Conservation (phyloP, 2,113 vertebrate species). For the Galbula dea region DNA sequence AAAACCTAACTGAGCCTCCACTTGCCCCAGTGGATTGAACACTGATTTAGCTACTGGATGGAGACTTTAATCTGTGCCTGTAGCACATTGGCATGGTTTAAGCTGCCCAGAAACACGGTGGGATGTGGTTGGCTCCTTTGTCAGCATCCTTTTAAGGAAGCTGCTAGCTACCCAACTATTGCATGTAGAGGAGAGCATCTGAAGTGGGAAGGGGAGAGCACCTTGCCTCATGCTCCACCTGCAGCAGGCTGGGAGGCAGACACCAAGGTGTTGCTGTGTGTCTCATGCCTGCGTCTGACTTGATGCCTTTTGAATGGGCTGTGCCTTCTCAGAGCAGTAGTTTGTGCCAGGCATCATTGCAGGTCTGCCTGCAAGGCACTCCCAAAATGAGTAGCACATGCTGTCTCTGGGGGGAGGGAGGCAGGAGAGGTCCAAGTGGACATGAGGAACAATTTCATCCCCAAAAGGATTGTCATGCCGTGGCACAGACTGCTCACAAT, state of each 20-base stretch:
- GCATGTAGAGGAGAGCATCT: background rate
- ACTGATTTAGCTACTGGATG: background rate
- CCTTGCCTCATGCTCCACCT: fast-evolving
- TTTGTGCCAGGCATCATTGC: fast-evolving
- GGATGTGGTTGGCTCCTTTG: background rate
- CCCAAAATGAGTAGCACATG: fast-evolving
- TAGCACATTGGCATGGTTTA: background rate
- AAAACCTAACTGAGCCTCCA: background rate
- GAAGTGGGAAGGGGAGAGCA: background rate
- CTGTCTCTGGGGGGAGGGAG: background rate
- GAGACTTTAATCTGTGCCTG: background rate
- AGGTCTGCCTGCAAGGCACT: background rate
- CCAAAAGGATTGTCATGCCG: background rate
- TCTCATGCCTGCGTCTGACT: background rate
- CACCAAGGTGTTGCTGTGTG: background rate
- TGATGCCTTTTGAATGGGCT: background rate
- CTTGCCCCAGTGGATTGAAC: background rate
- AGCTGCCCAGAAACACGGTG: background rate
- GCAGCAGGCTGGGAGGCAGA: background rate
- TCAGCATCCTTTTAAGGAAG: background rate
- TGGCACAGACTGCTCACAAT: background rate
- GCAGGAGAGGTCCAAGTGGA: background rate
- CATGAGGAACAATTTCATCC: background rate
- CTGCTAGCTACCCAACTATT: too few species aligned
- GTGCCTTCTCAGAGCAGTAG: background rate